phyloP scores from a whole-genome alignment of 2,113 vertebrate species.

The Craseonycteris thonglongyai region DNA sequence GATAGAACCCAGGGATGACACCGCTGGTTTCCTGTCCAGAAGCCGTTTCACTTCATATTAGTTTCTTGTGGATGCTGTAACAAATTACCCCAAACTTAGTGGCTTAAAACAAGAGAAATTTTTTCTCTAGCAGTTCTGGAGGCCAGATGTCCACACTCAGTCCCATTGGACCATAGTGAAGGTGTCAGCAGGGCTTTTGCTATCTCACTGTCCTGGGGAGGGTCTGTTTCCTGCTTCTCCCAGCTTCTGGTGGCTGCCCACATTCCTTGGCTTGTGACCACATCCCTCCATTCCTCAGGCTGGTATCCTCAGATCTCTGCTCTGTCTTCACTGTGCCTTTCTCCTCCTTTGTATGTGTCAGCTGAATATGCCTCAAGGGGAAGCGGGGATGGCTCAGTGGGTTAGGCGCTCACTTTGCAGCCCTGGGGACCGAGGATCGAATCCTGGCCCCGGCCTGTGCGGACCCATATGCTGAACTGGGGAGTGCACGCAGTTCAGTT shows the following conservation, averaged over 20 bases:
- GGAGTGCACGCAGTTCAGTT: too few relatives aligned
- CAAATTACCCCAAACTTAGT: too few relatives aligned
- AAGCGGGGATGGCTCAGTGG: too few relatives aligned
- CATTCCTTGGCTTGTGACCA: background rate
- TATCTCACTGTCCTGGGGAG: background rate
- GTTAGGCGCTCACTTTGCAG: too few relatives aligned
- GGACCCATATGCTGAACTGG: too few relatives aligned
- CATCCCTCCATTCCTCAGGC: fast-evolving
- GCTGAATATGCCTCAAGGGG: background rate
- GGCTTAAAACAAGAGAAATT: background rate
- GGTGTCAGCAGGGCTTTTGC: background rate
- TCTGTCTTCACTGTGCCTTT: background rate
- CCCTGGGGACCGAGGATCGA: too few relatives aligned
- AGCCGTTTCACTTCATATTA: background rate
- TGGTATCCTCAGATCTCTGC: background rate
- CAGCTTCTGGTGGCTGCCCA: background rate
- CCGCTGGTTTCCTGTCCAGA: background rate
- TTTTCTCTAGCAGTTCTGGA: background rate
- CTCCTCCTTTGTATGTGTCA: background rate
- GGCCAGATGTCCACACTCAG: background rate
- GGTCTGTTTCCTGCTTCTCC: background rate
- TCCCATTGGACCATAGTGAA: background rate
- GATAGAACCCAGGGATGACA: background rate
- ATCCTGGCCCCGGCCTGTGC: too few relatives aligned
- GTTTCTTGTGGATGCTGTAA: background rate